phyloP scores from a whole-genome alignment of 2,113 vertebrate genomes.

The Thunnus thynnus region DNA sequence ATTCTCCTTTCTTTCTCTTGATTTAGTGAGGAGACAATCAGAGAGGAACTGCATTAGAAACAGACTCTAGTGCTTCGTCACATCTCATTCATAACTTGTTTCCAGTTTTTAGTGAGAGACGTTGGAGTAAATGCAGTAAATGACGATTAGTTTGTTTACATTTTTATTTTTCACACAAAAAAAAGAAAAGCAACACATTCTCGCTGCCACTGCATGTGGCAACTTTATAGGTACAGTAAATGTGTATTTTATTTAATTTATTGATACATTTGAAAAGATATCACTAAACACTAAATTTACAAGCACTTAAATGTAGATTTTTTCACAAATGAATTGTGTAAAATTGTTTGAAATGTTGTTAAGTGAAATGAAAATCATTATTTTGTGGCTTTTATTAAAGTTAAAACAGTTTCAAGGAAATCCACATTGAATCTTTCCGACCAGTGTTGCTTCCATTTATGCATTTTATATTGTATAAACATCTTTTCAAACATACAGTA shows the following conservation, averaged over 20 bases:
- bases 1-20: not conserved
- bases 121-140: not conserved
- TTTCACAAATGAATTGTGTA: not conserved
- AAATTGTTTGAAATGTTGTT: conserved; percentile 37
- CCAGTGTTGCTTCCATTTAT: not conserved
- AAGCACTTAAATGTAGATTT: conserved; percentile 21
- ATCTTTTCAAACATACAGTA: not conserved
- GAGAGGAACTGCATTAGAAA: conserved; percentile 8
- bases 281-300: not conserved
- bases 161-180: not conserved
- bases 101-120: conserved; percentile 22
- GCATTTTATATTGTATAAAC: not conserved
- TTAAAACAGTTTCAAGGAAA: conserved; percentile 1
- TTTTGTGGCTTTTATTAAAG: conserved; percentile 44
- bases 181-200: conserved; percentile 4
- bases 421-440: not conserved
- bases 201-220: conserved; percentile 14
- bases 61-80: not conserved
- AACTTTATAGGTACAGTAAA: conserved; percentile 23
- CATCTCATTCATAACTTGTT: conserved; percentile 23
- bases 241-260: conserved; percentile 39
- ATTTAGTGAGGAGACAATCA: conserved; percentile 34
- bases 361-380: conserved; percentile 28
- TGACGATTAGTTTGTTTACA: not conserved
- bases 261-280: not conserved